Evolutionary conservation across 92 coral and sea anemone genomes (phyloP).

Genomic region (Porites cylindrica): DNA sequence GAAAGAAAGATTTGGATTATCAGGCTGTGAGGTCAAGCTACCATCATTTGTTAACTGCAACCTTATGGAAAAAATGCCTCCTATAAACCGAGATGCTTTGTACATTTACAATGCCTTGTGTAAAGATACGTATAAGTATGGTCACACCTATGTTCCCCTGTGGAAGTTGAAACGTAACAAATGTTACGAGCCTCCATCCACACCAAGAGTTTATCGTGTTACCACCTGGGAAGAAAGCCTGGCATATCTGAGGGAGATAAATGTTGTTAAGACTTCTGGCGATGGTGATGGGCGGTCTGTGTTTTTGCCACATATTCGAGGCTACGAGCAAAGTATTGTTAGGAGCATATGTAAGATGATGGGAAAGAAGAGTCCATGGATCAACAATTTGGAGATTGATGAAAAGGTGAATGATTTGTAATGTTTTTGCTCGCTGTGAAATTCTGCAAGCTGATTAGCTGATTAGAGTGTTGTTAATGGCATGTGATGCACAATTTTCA

Average conservation of each 20-base stretch:
- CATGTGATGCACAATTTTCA: too few relatives aligned
- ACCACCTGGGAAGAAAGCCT: slow-evolving; percentile 41
- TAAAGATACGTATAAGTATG: slow-evolving; percentile 46
- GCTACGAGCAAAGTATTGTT: slow-evolving; percentile 58
- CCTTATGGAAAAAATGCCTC: slow-evolving; percentile 30
- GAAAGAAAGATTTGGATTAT: slow-evolving; percentile 44
- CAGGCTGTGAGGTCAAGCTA: slow-evolving; percentile 61
- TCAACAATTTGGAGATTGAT: slow-evolving; percentile 19
- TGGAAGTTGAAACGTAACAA: slow-evolving; percentile 12
- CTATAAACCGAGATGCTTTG: slow-evolving; percentile 56
- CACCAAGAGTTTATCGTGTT: slow-evolving; percentile 34
- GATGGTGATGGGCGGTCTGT: slow-evolving; percentile 22
- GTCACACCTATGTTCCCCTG: slow-evolving; percentile 61
- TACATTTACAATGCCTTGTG: slow-evolving; percentile 65
- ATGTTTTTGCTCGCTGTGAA: too few relatives aligned
- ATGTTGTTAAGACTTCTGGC: slow-evolving; percentile 7
- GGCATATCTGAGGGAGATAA: slow-evolving; percentile 32
- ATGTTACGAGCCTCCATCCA: slow-evolving; percentile 24
- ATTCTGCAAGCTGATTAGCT: too few relatives aligned
- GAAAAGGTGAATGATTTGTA: slow-evolving; percentile 7
- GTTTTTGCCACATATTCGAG: slow-evolving; percentile 56
- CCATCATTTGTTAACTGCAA: slow-evolving; percentile 52
- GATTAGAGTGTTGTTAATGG: too few relatives aligned
- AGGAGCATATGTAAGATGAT: slow-evolving; percentile 50
- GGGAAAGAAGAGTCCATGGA: slow-evolving; percentile 42